Evolutionary conservation across 2,888 invertebrate species (phyloP), one percentile per base, ranked within the genome.

Genomic region (Cephalotes varians): DNA sequence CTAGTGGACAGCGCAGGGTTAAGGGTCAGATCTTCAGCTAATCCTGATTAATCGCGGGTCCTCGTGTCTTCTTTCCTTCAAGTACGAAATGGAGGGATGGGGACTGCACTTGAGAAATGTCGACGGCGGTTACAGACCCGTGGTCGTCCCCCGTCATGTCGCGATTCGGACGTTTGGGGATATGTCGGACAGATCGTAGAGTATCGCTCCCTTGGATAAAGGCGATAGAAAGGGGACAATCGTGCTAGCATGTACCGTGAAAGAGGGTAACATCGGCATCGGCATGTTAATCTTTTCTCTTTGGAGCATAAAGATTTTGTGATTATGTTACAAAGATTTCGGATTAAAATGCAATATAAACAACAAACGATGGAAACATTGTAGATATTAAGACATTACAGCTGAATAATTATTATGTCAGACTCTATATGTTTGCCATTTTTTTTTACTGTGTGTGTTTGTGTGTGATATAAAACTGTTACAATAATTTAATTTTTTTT

Each of bases 11-110:
- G 83, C 84, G 83, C 87, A 73, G 85, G 87, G 89, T 90, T 87
- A 86, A 81, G 86, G 90, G 90, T 91, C 90, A 86, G 83, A 87
- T 90, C 90, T 91, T 90, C 73, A 84, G 86, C 86, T 93, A 93
- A 93, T 93, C 93, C 92, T 93, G 93, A 93, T 93, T 93, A 93
- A 93, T 93, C 90, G 92, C 88, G 82, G 79, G 87, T 79, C 82
- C 81, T 67, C 67, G 76, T 60, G 84, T 82, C 85, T 87, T 87
- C 84, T 85, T 84, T 83, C 73, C 71, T 54, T 76, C 54, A 67
- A 77, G 54, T 79, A 60, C 77, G 81, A 54, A 77, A 72, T 56
- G 51, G 2, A 15, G 64, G 15, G 47, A n/a, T 12, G 0, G 2
- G 84, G 88, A 83, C 73, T 74, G 79, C 67, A 67, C 73, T 77